Base-by-base conservation (phyloP, 2,888 invertebrate species). In the Oscheius onirici region DNA sequence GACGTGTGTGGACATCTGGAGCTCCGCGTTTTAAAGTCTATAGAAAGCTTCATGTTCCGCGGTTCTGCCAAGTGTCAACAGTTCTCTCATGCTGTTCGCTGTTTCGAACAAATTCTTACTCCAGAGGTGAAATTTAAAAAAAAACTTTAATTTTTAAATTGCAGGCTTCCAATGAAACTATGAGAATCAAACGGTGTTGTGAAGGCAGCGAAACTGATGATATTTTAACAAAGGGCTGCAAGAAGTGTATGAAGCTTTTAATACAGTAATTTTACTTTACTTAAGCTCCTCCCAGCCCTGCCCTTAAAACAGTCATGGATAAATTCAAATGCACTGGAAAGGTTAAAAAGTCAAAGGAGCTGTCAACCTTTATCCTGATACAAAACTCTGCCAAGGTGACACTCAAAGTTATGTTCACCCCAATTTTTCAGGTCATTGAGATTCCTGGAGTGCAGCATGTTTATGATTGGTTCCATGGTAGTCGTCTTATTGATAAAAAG, bases 391-490 rank as follows among this genome's bases (percentile, higher is more conserved):
- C 6, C 15, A 41, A 24, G n/a, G 54, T 55, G 11, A 55, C 8
- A 28, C n/a, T n/a, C n/a, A n/a, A n/a, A n/a, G n/a, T n/a, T n/a
- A n/a, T n/a, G n/a, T n/a, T n/a, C n/a, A n/a, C n/a, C n/a, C n/a
- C n/a, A 55, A n/a, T 20, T 26, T 40, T 58, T 17, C 49, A 60
- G 41, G n/a, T 41, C n/a, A 43, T 43, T 10, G 43, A 43, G 15
- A 41, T 60, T 3, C 60, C 60, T 20, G 60, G 60, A 11, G 20
- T 43, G 20, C 60, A 43, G 20, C 60, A 43, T 8, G 43, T 60
- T 44, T 60, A 60, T 41, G 60, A 60, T 43, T 60, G 60, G 60
- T 60, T 60, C 41, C 43, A 60, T 24, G 60, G 44, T 22, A 44
- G 60, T 24, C 41, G 43, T 11, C 22, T 43, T 44, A 43, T 60